Percentiles rank a stretch among this genome's conserved stretches.
Conservation (phyloP, 2,797 vertebrate genomes). For the Huso huso region DNA sequence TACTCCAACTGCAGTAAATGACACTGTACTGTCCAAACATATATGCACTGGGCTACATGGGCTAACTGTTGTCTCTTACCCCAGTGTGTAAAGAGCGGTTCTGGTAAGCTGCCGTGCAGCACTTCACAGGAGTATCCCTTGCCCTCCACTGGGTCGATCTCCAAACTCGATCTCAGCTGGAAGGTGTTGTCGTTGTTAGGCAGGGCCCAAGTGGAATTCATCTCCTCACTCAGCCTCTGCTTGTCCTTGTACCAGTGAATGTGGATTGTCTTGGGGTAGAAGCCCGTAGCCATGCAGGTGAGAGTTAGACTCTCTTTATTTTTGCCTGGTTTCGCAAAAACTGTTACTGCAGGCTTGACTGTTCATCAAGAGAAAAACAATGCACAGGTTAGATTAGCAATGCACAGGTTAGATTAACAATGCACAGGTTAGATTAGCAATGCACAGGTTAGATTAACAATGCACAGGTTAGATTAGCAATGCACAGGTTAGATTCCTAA, state of each 20-base stretch:
- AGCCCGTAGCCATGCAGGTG: constrained; percentile 49
- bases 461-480: too few species aligned
- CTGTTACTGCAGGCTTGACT: neutral
- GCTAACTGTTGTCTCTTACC: constrained; percentile 23
- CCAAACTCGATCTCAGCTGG: constrained; percentile 35
- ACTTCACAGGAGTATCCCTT: constrained; percentile 30
- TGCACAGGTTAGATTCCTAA: too few species aligned
- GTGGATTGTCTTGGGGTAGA: constrained; percentile 28
- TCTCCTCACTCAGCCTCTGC: neutral
- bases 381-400: neutral
- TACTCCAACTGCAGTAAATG: too few species aligned
- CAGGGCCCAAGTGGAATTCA: neutral
- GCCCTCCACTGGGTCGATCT: constrained; percentile 22
- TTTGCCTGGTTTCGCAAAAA: constrained; percentile 2
- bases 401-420: neutral
- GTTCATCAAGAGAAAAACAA: neutral
- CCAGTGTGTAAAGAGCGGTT: fast-evolving
- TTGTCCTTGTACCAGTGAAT: constrained; percentile 13
- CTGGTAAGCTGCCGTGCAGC: fast-evolving
- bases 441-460: too few species aligned
- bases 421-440: neutral
- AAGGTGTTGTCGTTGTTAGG: constrained; percentile 41
- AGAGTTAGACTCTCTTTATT: fast-evolving
- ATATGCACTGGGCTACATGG: too few species aligned
- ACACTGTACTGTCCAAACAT: too few species aligned